Percentiles rank a stretch among this genome's conserved stretches.
These are phyloP conservation scores for Ophion ellenae DNA, from an alignment of 2,888 invertebrate genomes.

Conservation along the genomic window DNA sequence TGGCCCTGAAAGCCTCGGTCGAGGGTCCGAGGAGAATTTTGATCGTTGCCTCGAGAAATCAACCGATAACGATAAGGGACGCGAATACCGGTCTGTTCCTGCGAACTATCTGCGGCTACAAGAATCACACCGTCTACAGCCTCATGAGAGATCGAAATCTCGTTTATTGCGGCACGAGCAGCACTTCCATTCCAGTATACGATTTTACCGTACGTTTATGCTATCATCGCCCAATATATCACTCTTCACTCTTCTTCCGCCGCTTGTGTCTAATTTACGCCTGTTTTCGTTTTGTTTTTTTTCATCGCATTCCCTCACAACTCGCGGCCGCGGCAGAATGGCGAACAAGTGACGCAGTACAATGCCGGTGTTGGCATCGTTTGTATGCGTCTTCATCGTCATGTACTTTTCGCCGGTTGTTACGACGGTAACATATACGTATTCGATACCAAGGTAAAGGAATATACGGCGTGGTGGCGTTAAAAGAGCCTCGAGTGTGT, in stretches of 20 bases:
- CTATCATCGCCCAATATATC: neutral
- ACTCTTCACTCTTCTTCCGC: neutral
- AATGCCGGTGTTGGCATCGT: constrained; percentile 90
- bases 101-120: constrained; percentile 86
- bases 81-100: constrained; percentile 89
- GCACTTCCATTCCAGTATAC: constrained; percentile 89
- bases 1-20: constrained; percentile 89
- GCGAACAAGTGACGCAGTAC: constrained; percentile 86
- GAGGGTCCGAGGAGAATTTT: constrained; percentile 90
- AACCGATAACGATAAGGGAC: constrained; percentile 89
- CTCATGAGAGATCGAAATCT: constrained; percentile 88
- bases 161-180: constrained; percentile 91
- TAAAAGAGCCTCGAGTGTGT: neutral
- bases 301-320: constrained; percentile 36
- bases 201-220: constrained; percentile 88
- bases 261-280: neutral
- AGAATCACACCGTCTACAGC: constrained; percentile 88
- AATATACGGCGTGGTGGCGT: neutral
- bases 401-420: constrained; percentile 89
- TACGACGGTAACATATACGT: constrained; percentile 92
- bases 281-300: constrained; percentile 1
- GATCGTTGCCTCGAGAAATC: constrained; percentile 89
- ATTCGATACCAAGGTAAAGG: constrained; percentile 85
- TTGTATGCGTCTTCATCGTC: constrained; percentile 88
- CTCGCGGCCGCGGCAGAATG: constrained; percentile 85